These are phyloP conservation scores for Drosophila nannoptera DNA, from an alignment of 1,140 invertebrate genomes.

Conservation along the genomic window DNA sequence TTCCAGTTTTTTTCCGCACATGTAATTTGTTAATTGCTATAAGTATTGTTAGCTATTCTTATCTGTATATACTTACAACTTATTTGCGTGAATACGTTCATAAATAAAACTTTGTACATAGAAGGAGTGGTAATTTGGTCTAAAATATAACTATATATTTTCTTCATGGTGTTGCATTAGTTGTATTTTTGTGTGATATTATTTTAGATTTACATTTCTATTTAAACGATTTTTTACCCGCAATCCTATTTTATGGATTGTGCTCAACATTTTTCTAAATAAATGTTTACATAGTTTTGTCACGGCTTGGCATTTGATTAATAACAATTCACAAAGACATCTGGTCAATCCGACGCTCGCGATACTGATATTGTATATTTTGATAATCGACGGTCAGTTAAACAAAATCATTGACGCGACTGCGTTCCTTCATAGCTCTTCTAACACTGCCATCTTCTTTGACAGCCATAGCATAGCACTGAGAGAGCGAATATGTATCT, in stretches of 20 bases:
- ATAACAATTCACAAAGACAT: not conserved
- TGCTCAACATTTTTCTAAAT: not conserved
- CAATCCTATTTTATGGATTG: no score
- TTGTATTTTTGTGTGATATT: no score
- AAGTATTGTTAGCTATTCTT: constrained; percentile 3
- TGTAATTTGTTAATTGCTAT: constrained; percentile 9
- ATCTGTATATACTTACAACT: not conserved
- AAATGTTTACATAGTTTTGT: not conserved
- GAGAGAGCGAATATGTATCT: constrained; percentile 25
- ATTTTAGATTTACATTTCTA: no score
- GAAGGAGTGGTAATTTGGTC: no score
- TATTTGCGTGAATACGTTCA: not conserved
- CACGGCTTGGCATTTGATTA: not conserved
- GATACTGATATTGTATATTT: constrained; percentile 11
- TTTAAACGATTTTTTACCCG: no score
- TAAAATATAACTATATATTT: not conserved
- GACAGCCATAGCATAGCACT: constrained; percentile 32
- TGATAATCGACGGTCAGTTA: constrained; percentile 17
- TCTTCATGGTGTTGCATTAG: no score
- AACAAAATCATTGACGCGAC: constrained; percentile 22
- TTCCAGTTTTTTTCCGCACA: not conserved
- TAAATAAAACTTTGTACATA: not conserved
- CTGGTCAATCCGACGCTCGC: constrained; percentile 27
- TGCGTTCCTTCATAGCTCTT: constrained; percentile 41
- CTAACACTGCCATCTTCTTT: constrained; percentile 45